Conservation (phyloP, 2,113 vertebrate genomes). For the Cyrtonyx montezumae region DNA sequence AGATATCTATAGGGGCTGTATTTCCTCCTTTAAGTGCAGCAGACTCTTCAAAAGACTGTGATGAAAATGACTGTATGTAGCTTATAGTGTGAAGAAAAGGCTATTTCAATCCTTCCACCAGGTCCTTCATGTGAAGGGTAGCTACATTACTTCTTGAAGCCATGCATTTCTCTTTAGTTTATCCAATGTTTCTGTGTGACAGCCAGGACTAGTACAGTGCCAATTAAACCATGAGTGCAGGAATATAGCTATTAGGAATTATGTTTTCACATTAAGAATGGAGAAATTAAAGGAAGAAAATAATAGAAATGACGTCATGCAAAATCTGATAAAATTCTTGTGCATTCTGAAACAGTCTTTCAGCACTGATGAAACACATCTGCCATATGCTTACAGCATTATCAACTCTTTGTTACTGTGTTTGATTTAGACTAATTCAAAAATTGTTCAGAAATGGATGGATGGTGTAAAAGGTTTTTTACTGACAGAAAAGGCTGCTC, state of each 20-base stretch:
- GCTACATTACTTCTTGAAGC: not conserved
- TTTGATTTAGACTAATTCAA: slow-evolving; percentile 80
- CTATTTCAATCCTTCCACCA: not conserved
- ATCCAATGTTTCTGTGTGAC: not conserved
- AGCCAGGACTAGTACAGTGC: not conserved
- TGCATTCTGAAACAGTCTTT: not conserved
- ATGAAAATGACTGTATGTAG: not conserved
- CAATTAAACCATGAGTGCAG: not conserved
- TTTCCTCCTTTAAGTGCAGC: not conserved
- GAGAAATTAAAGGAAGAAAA: not conserved
- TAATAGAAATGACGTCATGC: not conserved
- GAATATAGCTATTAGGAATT: not conserved
- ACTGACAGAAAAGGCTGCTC: slow-evolving; percentile 78
- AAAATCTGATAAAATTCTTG: not conserved
- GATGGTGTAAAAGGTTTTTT: slow-evolving; percentile 86
- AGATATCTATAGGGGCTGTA: not conserved
- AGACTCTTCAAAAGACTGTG: not conserved
- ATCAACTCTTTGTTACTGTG: not conserved
- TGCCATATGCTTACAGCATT: not conserved
- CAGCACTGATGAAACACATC: not conserved
- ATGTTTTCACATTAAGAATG: not conserved
- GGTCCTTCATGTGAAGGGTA: not conserved
- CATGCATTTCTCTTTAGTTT: not conserved
- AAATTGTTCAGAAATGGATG: slow-evolving; percentile 87
- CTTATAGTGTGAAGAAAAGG: not conserved